These are phyloP conservation scores for Macrobrachium nipponense DNA, from an alignment of 1,140 invertebrate species.

Conservation along the genomic window DNA sequence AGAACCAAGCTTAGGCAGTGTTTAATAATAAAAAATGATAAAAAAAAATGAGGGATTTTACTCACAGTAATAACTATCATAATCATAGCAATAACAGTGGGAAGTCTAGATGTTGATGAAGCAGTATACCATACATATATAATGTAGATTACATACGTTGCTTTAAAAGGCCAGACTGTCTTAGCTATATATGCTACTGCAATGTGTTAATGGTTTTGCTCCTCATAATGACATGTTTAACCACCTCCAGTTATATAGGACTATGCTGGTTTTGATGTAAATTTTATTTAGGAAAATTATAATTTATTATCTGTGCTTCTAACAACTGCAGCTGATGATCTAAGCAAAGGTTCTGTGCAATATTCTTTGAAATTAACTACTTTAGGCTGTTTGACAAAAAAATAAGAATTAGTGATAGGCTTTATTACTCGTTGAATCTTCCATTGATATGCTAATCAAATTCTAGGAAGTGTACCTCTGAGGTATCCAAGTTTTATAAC, in stretches of 20 bases:
- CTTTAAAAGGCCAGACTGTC: conserved; percentile 3
- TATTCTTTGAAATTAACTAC: conserved; percentile 20
- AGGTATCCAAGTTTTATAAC: not conserved
- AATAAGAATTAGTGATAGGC: conserved; percentile 9
- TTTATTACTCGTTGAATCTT: conserved; percentile 36
- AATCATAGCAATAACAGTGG: conserved; percentile 36
- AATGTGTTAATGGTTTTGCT: conserved; percentile 11
- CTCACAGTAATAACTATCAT: not conserved
- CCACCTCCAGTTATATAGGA: conserved; percentile 13
- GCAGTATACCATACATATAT: not conserved
- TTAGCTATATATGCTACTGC: conserved; percentile 7
- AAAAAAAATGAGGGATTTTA: not conserved
- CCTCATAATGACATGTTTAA: conserved; percentile 24
- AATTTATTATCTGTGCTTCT: not conserved
- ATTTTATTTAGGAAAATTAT: conserved; percentile 15
- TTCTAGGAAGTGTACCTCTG: conserved; percentile 8
- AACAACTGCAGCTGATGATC: conserved; percentile 12
- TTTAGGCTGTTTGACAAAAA: conserved; percentile 25
- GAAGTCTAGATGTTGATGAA: conserved; percentile 26
- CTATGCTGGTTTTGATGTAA: conserved; percentile 21
- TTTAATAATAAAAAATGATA: too few relatives aligned
- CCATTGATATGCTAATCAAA: conserved; percentile 34
- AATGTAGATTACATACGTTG: not conserved
- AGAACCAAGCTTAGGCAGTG: conserved; percentile 20
- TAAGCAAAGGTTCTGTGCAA: conserved; percentile 27